phyloP scores from a whole-genome alignment of 2,113 vertebrate genomes.

The Eptesicus fuscus region DNA sequence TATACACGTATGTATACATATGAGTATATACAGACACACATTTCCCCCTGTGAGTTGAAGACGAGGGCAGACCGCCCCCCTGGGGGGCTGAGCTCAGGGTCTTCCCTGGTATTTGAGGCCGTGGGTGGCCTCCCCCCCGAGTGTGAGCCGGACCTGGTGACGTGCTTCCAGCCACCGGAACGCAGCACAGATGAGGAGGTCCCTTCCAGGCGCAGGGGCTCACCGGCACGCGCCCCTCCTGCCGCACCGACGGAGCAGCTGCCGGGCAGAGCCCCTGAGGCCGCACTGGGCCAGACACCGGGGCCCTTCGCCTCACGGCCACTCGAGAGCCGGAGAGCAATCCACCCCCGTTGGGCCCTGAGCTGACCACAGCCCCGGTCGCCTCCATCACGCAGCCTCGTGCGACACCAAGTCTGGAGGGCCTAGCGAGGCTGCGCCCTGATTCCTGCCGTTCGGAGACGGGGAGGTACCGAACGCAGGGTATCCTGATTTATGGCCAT shows the following conservation, averaged over 20 bases:
- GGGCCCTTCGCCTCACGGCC: too few relatives aligned
- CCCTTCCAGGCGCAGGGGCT: not conserved
- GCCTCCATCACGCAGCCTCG: not conserved
- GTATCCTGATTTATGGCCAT: not conserved
- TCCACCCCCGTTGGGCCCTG: too few relatives aligned
- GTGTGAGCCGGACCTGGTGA: not conserved
- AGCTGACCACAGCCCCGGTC: not conserved
- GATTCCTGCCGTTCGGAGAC: not conserved
- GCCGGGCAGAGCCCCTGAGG: not conserved
- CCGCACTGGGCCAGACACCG: too few relatives aligned
- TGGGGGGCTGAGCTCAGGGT: not conserved
- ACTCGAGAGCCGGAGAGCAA: not conserved
- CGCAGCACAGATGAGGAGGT: not conserved
- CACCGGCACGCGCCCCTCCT: too few relatives aligned
- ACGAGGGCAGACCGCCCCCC: not conserved
- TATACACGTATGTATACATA: too few relatives aligned
- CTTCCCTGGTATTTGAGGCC: not conserved
- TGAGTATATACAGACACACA: accelerated
- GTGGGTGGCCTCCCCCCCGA: not conserved
- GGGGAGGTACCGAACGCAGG: accelerated
- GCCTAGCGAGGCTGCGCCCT: not conserved
- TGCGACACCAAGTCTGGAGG: not conserved
- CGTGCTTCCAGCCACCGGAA: not conserved
- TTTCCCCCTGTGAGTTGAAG: not conserved
- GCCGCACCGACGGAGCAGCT: too few relatives aligned